Base-by-base conservation (phyloP, 2,797 vertebrate species). In the Eulemur coronatus region DNA sequence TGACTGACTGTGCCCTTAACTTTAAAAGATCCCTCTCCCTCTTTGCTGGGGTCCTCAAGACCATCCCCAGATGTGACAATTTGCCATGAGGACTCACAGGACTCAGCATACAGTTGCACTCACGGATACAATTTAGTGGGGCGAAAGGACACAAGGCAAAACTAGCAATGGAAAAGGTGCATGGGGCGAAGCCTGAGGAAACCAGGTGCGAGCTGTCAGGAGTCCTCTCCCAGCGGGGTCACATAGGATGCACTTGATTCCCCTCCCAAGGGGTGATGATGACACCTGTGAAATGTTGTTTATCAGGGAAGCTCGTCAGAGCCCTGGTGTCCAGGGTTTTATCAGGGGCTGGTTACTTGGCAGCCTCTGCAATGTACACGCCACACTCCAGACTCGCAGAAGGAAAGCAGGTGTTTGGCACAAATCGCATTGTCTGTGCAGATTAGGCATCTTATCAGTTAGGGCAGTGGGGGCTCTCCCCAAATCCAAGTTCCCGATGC, bases 231-330 rank as follows among this genome's bases (percentile, higher is more conserved):
- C 13, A 12, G 43, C 1, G 13, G 65, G 24, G 8, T 12, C 33
- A 38, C 67, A 7, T 1, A 18, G 43, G 11, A 28, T 1, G 17
- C 3, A 46, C 67, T 43, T 28, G 10, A 38, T 4, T 13, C 72
- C 24, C 14, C n/a, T 1, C 0, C 11, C n/a, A 13, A 9, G 5
- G 52, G 2, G 35, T 3, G 59, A 69, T 11, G n/a, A 17, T 5
- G 2, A 35, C 33, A 11, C 1, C 3, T 4, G 24, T 2, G 41
- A 35, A 63, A n/a, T 4, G 41, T 0, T 48, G 52, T 52, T 26
- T 46, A 20, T 24, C 43, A 13, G 22, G 28, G 30, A 59, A 41
- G 61, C 4, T 67, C 35, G 33, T 2, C 5, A 12, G 30, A n/a
- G 18, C 41, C 46, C 67, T 63, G 10, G 8, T 14, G 33, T 26